A percentile compares a stretch with the other conserved stretches of the same genome.
These are phyloP conservation scores for Orthonychiurus folsomi DNA, from an alignment of 2,888 invertebrate genomes.

Conservation along the genomic window DNA sequence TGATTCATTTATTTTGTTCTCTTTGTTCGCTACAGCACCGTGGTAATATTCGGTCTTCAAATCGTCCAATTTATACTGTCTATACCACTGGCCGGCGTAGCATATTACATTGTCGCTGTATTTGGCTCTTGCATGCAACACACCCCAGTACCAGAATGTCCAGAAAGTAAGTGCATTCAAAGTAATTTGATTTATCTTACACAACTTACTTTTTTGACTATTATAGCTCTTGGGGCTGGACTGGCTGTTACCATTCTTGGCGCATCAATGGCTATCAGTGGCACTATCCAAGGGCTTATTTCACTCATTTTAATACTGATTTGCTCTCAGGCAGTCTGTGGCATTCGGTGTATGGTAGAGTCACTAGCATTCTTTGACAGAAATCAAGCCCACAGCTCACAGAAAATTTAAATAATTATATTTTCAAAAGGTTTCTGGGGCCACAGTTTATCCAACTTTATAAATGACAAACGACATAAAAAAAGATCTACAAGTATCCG, in stretches of 20 bases:
- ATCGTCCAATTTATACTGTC: slow-evolving; percentile 35
- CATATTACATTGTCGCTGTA: slow-evolving; percentile 35
- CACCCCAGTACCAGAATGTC: slow-evolving; percentile 28
- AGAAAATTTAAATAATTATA: neutral
- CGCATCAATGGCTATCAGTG: slow-evolving; percentile 34
- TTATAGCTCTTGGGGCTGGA: slow-evolving; percentile 17
- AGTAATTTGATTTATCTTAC: too few species aligned
- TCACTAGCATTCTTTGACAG: neutral
- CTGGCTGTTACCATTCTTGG: slow-evolving; percentile 32
- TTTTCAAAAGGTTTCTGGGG: slow-evolving; percentile 32
- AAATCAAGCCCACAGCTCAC: neutral
- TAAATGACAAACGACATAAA: slow-evolving; percentile 9
- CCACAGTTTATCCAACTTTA: slow-evolving; percentile 35
- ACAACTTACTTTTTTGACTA: too few species aligned
- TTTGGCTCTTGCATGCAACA: slow-evolving; percentile 38
- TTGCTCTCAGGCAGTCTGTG: slow-evolving; percentile 36
- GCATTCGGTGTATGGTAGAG: slow-evolving; percentile 38
- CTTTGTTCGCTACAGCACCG: slow-evolving; percentile 21
- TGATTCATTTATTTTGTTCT: slow-evolving; percentile 8
- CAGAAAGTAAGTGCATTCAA: slow-evolving; percentile 8
- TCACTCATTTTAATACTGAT: slow-evolving; percentile 35
- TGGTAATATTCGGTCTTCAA: slow-evolving; percentile 37
- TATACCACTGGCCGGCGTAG: slow-evolving; percentile 33
- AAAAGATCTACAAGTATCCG: neutral
- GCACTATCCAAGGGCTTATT: slow-evolving; percentile 33